These are phyloP conservation scores for Hesperophylax magnus DNA, from an alignment of 1,140 invertebrate genomes.

Conservation along the genomic window DNA sequence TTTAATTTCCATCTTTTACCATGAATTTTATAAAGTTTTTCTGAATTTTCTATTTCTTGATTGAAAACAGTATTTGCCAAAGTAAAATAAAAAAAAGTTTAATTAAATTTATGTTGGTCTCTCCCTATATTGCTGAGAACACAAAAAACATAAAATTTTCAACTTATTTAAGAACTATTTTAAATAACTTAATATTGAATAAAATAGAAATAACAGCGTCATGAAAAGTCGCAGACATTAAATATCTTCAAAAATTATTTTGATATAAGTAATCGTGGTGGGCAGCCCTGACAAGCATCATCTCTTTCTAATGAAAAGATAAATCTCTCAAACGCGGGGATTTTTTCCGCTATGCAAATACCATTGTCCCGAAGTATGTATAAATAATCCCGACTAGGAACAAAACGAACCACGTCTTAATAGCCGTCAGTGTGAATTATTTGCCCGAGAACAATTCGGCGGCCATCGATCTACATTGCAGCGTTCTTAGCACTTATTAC, in stretches of 20 bases:
- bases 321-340: constrained; percentile 29
- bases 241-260: not conserved
- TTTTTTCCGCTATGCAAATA: constrained; percentile 37
- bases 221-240: not conserved
- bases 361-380: constrained; percentile 34
- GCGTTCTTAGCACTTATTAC: constrained; percentile 53
- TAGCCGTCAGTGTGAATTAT: constrained; percentile 54
- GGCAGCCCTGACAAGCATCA: constrained; percentile 1
- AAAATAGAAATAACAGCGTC: not conserved
- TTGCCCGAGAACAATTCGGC: constrained; percentile 51
- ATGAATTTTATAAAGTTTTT: not conserved
- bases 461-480: constrained; percentile 51
- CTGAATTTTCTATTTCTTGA: not conserved
- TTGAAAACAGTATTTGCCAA: not conserved
- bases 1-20: too few relatives aligned
- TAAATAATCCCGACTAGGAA: constrained; percentile 37
- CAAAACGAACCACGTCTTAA: constrained; percentile 48
- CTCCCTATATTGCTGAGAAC: too few relatives aligned
- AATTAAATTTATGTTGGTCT: too few relatives aligned
- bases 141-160: too few relatives aligned
- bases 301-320: constrained; percentile 37
- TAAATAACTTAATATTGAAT: too few relatives aligned
- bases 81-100: too few relatives aligned
- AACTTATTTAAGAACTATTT: too few relatives aligned
- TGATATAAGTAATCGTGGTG: not conserved